phyloP scores from a whole-genome alignment of 2,797 vertebrate species.

The Cirrhinus molitorella region DNA sequence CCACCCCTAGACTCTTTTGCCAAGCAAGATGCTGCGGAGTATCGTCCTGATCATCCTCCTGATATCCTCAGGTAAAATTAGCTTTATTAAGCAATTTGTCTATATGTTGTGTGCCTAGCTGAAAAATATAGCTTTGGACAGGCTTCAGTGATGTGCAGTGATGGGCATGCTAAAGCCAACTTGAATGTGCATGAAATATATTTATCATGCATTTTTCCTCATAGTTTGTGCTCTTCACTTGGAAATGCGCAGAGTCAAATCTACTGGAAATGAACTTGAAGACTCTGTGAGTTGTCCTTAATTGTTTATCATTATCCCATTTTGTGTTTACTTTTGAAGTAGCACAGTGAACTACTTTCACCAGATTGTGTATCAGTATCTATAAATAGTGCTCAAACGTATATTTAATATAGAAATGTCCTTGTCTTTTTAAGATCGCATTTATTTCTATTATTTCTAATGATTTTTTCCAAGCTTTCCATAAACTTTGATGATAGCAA shows the following conservation, averaged over 20 bases:
- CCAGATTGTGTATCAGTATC: background rate
- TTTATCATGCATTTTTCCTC: background rate
- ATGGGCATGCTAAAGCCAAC: background rate
- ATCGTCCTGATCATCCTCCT: background rate
- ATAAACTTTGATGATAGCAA: background rate
- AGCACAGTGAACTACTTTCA: background rate
- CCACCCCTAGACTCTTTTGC: background rate
- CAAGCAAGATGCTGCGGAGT: background rate
- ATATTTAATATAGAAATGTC: too few species aligned
- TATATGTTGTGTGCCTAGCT: conserved; percentile 18
- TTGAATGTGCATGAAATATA: background rate
- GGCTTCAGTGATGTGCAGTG: background rate
- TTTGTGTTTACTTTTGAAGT: background rate
- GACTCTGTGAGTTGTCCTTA: background rate
- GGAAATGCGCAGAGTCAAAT: background rate
- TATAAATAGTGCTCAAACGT: background rate
- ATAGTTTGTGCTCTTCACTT: background rate
- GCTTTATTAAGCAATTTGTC: background rate
- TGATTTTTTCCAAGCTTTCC: background rate
- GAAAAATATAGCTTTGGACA: too few species aligned
- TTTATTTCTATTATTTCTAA: background rate
- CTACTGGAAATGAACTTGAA: background rate
- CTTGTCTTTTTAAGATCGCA: too few species aligned
- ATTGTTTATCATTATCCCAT: too few species aligned
- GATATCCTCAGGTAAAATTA: conserved; percentile 11